phyloP scores from a whole-genome alignment of 2,888 invertebrate genomes.

The Drosophila paucipuncta region DNA sequence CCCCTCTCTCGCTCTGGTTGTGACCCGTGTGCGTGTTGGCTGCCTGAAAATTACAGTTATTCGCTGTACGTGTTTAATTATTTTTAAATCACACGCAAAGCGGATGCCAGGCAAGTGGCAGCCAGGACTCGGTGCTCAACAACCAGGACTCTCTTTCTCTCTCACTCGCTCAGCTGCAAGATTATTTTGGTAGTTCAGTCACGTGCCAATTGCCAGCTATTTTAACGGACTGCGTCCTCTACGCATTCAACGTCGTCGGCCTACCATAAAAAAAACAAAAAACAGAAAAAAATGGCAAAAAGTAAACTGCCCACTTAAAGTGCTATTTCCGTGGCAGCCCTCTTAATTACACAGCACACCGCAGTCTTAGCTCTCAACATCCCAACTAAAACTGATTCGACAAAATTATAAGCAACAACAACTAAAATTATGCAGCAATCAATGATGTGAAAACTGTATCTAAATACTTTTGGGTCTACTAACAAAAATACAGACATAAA shows the following conservation, averaged over 20 bases:
- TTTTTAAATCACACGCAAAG: constrained; percentile 79
- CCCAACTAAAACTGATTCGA: constrained; percentile 28
- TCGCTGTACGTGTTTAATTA: constrained; percentile 81
- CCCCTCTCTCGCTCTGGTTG: background rate
- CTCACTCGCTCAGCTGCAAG: constrained; percentile 16
- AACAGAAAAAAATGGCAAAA: background rate
- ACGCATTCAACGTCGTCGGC: constrained; percentile 6
- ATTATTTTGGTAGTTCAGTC: constrained; percentile 68
- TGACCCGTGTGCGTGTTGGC: constrained; percentile 43
- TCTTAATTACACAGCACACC: constrained; percentile 67
- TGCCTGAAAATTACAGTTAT: constrained; percentile 76
- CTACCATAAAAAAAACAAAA: background rate
- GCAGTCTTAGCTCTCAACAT: constrained; percentile 9
- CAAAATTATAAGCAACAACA: constrained; percentile 38
- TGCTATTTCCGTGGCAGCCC: constrained; percentile 73
- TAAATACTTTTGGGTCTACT: background rate
- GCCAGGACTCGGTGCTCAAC: constrained; percentile 7
- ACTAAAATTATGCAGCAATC: background rate
- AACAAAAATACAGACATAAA: background rate
- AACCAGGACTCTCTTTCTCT: background rate
- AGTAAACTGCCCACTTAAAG: constrained; percentile 73
- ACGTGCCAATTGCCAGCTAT: constrained; percentile 78
- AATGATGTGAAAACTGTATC: background rate
- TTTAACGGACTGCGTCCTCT: constrained; percentile 51
- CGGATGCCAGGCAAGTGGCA: constrained; percentile 32